Evolutionary conservation across 1,140 invertebrate species (phyloP).

Genomic region (Dendrolimus punctatus): DNA sequence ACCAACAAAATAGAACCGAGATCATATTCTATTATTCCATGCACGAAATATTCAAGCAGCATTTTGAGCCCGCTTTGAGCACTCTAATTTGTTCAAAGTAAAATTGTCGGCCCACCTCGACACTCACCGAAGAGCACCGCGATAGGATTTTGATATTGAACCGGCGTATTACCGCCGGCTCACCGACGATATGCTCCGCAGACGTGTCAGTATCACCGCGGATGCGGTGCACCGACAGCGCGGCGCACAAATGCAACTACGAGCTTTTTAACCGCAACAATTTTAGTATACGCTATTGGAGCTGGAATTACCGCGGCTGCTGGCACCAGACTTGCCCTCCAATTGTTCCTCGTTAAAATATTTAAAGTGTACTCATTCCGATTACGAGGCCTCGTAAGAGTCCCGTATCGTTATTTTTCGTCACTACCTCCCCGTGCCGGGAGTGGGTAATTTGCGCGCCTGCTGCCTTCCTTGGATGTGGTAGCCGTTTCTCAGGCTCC

Average conservation of each 20-base stretch:
- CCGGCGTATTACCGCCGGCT: slow-evolving; percentile 47
- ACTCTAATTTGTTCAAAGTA: slow-evolving; percentile 90
- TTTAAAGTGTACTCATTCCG: slow-evolving; percentile 93
- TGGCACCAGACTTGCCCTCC: slow-evolving; percentile 94
- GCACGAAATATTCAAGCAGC: slow-evolving; percentile 81
- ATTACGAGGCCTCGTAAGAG: slow-evolving; percentile 86
- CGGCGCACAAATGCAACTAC: slow-evolving; percentile 80
- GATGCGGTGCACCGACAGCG: slow-evolving; percentile 74
- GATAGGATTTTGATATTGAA: slow-evolving; percentile 66
- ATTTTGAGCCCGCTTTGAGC: slow-evolving; percentile 82
- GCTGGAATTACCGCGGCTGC: slow-evolving; percentile 93
- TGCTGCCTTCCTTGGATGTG: slow-evolving; percentile 94
- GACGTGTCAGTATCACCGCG: slow-evolving; percentile 69
- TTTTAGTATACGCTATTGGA: slow-evolving; percentile 92
- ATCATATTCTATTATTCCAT: slow-evolving; percentile 90
- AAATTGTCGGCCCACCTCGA: slow-evolving; percentile 78
- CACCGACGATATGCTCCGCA: slow-evolving; percentile 62
- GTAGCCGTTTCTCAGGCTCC: slow-evolving; percentile 93
- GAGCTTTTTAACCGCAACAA: slow-evolving; percentile 87
- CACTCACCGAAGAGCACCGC: slow-evolving; percentile 76
- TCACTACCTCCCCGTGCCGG: slow-evolving; percentile 85
- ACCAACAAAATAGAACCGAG: slow-evolving; percentile 84
- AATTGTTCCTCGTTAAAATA: slow-evolving; percentile 90
- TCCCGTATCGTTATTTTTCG: slow-evolving; percentile 91
- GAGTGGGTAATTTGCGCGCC: slow-evolving; percentile 92